These are phyloP conservation scores for Equus przewalskii DNA, from an alignment of 2,113 vertebrate genomes.

Conservation along the genomic window DNA sequence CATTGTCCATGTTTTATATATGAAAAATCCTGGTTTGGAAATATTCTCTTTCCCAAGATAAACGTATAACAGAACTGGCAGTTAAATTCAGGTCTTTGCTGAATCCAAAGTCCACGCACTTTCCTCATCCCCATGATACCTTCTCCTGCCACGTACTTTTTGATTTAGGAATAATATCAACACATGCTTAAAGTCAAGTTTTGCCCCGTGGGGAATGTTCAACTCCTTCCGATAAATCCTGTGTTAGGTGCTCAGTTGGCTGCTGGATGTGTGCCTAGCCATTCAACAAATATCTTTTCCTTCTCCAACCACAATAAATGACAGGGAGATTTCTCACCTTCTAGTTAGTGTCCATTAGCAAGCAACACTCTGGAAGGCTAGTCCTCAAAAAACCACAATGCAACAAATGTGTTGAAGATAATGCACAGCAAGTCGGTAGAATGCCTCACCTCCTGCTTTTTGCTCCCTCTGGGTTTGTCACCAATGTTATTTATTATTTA, in stretches of 20 bases:
- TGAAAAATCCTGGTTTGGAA: not conserved
- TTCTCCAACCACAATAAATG: slow-evolving; percentile 68
- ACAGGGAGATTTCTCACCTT: slow-evolving; percentile 39
- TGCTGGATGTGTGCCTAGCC: slow-evolving; percentile 46
- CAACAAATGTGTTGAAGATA: slow-evolving; percentile 37
- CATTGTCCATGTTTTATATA: not conserved
- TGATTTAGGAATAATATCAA: not conserved
- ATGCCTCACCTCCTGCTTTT: not conserved
- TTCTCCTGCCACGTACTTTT: not conserved
- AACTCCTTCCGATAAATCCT: slow-evolving; percentile 46
- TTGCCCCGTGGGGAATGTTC: not conserved
- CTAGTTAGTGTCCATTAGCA: slow-evolving; percentile 69
- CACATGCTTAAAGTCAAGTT: not conserved
- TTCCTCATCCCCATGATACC: not conserved
- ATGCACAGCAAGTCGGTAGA: not conserved
- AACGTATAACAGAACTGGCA: not conserved
- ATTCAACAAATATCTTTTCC: slow-evolving; percentile 67
- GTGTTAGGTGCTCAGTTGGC: not conserved
- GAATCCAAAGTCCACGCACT: not conserved
- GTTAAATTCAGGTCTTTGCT: not conserved
- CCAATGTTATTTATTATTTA: slow-evolving; percentile 79
- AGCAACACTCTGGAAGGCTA: slow-evolving; percentile 55
- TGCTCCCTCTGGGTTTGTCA: slow-evolving; percentile 55
- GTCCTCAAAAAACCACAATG: slow-evolving; percentile 62
- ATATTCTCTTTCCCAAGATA: not conserved